Evolutionary conservation across 2,888 invertebrate genomes (phyloP).

Genomic region (Macaria notata): DNA sequence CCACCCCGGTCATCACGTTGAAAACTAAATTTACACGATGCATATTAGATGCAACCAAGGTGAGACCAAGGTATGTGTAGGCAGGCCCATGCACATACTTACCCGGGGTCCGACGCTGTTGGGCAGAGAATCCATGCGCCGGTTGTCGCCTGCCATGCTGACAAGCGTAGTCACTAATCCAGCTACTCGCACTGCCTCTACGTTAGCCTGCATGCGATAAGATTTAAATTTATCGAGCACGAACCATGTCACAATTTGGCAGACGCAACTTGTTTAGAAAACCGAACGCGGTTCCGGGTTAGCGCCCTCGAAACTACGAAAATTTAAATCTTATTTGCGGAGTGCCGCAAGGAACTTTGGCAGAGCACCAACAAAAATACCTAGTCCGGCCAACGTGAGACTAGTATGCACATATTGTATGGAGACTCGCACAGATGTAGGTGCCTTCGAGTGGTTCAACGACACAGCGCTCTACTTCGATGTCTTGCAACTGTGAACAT

Average conservation of each 20-base stretch:
- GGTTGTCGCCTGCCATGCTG: constrained; percentile 88
- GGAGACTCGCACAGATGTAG: constrained; percentile 50
- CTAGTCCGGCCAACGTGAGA: constrained; percentile 50
- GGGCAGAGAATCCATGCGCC: constrained; percentile 76
- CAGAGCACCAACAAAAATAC: constrained; percentile 60
- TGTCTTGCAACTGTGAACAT: constrained; percentile 45
- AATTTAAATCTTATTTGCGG: constrained; percentile 78
- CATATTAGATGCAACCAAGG: too few relatives aligned
- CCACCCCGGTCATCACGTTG: too few relatives aligned
- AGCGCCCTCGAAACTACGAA: constrained; percentile 51
- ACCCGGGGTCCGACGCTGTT: constrained; percentile 81
- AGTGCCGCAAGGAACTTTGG: constrained; percentile 59
- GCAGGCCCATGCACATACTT: constrained; percentile 50
- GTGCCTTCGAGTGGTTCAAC: constrained; percentile 56
- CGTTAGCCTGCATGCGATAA: constrained; percentile 86
- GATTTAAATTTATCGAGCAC: constrained; percentile 75
- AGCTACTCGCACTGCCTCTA: constrained; percentile 91
- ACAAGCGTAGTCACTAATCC: constrained; percentile 92
- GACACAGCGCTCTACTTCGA: constrained; percentile 46
- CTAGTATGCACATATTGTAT: constrained; percentile 53
- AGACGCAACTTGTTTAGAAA: constrained; percentile 35
- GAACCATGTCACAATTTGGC: constrained; percentile 43
- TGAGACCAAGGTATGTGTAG: too few relatives aligned
- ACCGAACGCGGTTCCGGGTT: constrained; percentile 39
- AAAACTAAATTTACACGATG: too few relatives aligned